A percentile compares a stretch with the other conserved stretches of the same genome.
Conservation (phyloP, 2,888 invertebrate species). For the Eurytoma californica region DNA sequence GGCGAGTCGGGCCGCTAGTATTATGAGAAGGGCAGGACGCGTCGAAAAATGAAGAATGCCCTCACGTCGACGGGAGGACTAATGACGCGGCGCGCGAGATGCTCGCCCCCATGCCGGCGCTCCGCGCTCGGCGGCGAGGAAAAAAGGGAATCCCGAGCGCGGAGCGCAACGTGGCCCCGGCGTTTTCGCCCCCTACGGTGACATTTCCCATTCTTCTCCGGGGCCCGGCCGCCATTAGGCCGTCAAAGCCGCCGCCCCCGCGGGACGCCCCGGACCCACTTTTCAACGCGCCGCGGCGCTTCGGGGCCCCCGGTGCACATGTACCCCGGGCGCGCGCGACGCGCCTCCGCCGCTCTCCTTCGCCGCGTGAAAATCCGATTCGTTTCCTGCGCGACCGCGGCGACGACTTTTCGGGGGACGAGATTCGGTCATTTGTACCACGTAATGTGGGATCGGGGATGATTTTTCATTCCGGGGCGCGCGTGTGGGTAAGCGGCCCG, state of each 20-base stretch:
- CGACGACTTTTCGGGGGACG: conserved; percentile 23
- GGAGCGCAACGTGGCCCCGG: conserved; percentile 55
- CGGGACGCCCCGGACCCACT: conserved; percentile 68
- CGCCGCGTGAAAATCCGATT: conserved; percentile 52
- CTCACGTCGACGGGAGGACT: conserved; percentile 71
- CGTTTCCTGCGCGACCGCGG: conserved; percentile 30
- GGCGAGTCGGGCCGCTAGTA: neutral
- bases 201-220: conserved; percentile 75
- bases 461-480: conserved; percentile 44
- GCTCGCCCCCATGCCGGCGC: conserved; percentile 66
- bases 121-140: conserved; percentile 61
- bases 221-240: conserved; percentile 73
- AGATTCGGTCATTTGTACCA: neutral
- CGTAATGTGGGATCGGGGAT: conserved; percentile 4
- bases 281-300: conserved; percentile 57
- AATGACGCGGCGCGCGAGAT: conserved; percentile 66
- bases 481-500: neutral
- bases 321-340: neutral
- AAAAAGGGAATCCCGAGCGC: conserved; percentile 67
- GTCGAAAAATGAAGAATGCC: conserved; percentile 66
- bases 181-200: conserved; percentile 71
- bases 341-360: neutral
- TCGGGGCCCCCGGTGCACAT: neutral
- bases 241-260: conserved; percentile 73
- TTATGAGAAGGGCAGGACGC: conserved; percentile 10